Evolutionary conservation across 2,113 vertebrate species (phyloP).

Genomic region (Cheilinus undulatus): DNA sequence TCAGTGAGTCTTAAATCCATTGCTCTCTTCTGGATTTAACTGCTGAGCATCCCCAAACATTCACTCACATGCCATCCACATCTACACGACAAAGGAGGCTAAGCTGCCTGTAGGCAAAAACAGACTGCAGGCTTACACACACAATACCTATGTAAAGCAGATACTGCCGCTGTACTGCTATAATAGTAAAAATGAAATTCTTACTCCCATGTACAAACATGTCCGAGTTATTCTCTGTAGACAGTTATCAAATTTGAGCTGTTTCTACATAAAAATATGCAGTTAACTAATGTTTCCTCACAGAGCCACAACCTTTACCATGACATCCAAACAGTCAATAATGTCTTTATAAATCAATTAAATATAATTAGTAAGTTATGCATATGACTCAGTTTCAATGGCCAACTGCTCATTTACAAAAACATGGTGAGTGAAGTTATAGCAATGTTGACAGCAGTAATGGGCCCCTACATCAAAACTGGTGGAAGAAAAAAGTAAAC

Average conservation of each 20-base stretch:
- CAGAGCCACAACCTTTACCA: not conserved
- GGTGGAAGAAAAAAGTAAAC: slow-evolving; percentile 10
- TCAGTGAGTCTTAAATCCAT: slow-evolving; percentile 54
- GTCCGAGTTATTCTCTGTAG: slow-evolving; percentile 3
- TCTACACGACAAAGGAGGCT: slow-evolving; percentile 66
- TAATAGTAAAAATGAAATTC: slow-evolving; percentile 34
- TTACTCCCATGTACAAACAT: slow-evolving; percentile 12
- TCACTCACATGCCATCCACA: slow-evolving; percentile 63
- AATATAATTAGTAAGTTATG: slow-evolving; percentile 19
- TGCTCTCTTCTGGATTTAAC: slow-evolving; percentile 59
- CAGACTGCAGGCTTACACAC: slow-evolving; percentile 52
- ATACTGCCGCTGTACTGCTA: slow-evolving; percentile 35
- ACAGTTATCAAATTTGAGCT: not conserved
- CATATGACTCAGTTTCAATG: not conserved
- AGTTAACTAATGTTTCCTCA: not conserved
- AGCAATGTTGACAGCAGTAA: slow-evolving; percentile 7
- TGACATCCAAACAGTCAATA: slow-evolving; percentile 9
- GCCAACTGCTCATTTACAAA: slow-evolving; percentile 8
- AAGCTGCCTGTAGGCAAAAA: slow-evolving; percentile 72
- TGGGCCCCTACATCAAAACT: not conserved
- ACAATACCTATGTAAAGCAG: slow-evolving; percentile 70
- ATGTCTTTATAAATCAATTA: slow-evolving; percentile 14
- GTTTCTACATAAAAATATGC: not conserved
- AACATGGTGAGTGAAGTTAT: slow-evolving; percentile 3
- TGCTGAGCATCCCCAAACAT: slow-evolving; percentile 57